A percentile compares a stretch with the other conserved stretches of the same genome.
These are phyloP conservation scores for Chesias legatella DNA, from an alignment of 2,888 invertebrate species.

Conservation along the genomic window DNA sequence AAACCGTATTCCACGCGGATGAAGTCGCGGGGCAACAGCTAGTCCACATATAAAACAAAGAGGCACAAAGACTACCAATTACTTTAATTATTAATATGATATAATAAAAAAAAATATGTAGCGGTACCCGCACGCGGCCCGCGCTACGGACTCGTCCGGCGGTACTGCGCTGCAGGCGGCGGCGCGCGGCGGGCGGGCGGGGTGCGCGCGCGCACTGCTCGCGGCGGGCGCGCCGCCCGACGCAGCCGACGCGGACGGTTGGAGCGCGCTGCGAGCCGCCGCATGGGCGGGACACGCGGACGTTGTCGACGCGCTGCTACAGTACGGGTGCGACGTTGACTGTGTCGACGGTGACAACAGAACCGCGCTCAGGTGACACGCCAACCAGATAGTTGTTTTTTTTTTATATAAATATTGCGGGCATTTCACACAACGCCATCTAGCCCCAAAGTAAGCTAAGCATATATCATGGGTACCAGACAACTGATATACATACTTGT, in stretches of 20 bases:
- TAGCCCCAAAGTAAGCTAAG: too few relatives aligned
- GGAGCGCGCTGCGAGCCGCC: constrained; percentile 94
- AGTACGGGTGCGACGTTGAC: constrained; percentile 90
- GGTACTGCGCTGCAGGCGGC: constrained; percentile 93
- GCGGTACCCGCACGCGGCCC: constrained; percentile 79
- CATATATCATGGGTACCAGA: too few relatives aligned
- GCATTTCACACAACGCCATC: too few relatives aligned
- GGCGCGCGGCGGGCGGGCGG: constrained; percentile 89
- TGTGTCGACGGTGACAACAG: constrained; percentile 93
- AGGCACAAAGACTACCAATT: too few relatives aligned
- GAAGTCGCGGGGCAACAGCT: too few relatives aligned
- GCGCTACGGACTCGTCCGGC: constrained; percentile 86
- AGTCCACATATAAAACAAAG: constrained; percentile 8
- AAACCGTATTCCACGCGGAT: too few relatives aligned
- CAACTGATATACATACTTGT: too few relatives aligned
- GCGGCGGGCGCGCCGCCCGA: constrained; percentile 87
- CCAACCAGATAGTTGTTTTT: too few relatives aligned
- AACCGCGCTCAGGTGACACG: constrained; percentile 88
- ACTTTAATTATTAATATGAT: too few relatives aligned
- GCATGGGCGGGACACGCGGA: constrained; percentile 98
- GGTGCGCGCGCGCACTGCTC: constrained; percentile 84
- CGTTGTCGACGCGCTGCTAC: constrained; percentile 89
- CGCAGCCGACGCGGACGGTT: constrained; percentile 93
- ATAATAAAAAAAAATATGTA: too few relatives aligned
- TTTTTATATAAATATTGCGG: too few relatives aligned